Evolutionary conservation across 2,113 vertebrate genomes (phyloP).

Genomic region (human): GRCh38 chr1:171579501-171580000

Average conservation of each 20-base stretch:
- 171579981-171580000: not conserved
- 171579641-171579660: not conserved
- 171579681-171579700: not conserved
- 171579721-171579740: not conserved
- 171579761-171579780: not conserved
- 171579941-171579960: slow-evolving; percentile 94
- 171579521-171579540: not conserved
- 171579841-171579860: slow-evolving; percentile 97
- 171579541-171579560: not conserved
- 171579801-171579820: not conserved
- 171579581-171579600: not conserved
- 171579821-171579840: slow-evolving; percentile 91
- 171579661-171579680: not conserved
- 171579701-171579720: not conserved
- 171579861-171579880: slow-evolving; percentile 97
- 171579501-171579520: not conserved
- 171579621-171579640: not conserved
- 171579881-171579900: slow-evolving; percentile 92
- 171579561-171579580: not conserved
- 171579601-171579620: not conserved
- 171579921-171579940: slow-evolving; percentile 98
- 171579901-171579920: slow-evolving; percentile 92
- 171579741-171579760: not conserved
- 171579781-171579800: not conserved
- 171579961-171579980: slow-evolving; percentile 86